Evolutionary conservation across 1,140 invertebrate genomes (phyloP).

Genomic region (Sarcophaga bullata): DNA sequence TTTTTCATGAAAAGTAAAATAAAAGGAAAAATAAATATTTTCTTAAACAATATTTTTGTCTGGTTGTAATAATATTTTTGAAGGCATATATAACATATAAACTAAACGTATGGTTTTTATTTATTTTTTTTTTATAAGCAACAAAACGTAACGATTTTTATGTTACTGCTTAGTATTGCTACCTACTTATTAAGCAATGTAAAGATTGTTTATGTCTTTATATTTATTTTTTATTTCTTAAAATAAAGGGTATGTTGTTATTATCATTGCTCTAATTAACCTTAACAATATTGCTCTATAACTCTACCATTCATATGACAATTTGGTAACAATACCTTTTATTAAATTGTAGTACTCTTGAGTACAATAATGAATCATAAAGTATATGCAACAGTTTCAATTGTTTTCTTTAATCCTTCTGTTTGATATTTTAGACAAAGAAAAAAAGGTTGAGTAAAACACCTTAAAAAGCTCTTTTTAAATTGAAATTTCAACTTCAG

Average conservation of each 20-base stretch:
- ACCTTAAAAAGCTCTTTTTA: background rate
- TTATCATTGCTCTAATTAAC: constrained; percentile 22
- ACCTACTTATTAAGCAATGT: too few species aligned
- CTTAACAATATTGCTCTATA: background rate
- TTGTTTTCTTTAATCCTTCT: background rate
- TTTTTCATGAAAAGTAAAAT: background rate
- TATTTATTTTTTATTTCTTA: background rate
- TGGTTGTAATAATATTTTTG: background rate
- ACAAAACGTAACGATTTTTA: background rate
- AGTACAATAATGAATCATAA: too few species aligned
- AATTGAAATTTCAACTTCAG: background rate
- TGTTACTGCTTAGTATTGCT: too few species aligned
- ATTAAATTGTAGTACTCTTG: too few species aligned
- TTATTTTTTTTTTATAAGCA: background rate
- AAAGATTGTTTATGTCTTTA: background rate
- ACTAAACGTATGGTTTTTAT: background rate
- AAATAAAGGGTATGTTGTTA: background rate
- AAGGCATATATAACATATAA: too few species aligned
- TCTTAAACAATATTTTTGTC: background rate
- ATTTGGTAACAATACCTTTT: background rate
- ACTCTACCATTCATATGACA: background rate
- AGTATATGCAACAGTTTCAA: background rate
- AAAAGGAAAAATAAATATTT: background rate
- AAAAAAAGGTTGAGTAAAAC: background rate
- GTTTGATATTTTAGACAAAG: background rate